Evolutionary conservation across 2,888 invertebrate genomes (phyloP).

Genomic region (Enchytraeus crypticus): DNA sequence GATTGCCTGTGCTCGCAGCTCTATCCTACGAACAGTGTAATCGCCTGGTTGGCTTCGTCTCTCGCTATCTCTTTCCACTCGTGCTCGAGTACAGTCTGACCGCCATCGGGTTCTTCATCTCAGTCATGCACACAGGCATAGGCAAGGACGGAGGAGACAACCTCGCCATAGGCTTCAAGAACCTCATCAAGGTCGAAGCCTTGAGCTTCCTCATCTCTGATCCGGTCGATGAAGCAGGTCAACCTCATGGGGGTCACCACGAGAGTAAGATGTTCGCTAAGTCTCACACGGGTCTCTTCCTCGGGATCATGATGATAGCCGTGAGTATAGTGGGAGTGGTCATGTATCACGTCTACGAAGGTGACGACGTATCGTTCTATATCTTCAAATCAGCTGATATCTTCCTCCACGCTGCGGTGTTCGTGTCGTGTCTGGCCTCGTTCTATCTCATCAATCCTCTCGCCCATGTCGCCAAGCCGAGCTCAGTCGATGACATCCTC

Average conservation of each 20-base stretch:
- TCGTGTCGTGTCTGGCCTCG: conserved; percentile 35
- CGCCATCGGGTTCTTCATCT: conserved; percentile 81
- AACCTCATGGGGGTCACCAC: too few species aligned
- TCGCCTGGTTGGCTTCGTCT: not conserved
- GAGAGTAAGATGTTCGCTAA: conserved; percentile 38
- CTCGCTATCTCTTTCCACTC: conserved; percentile 87
- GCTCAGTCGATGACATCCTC: conserved; percentile 59
- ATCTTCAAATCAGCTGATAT: conserved; percentile 40
- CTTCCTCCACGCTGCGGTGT: conserved; percentile 26
- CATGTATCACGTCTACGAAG: conserved; percentile 41
- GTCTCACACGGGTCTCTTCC: conserved; percentile 49
- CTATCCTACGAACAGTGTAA: not conserved
- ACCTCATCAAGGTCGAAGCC: conserved; percentile 67
- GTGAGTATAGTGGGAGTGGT: conserved; percentile 41
- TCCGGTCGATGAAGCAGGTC: too few species aligned
- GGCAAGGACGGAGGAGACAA: not conserved
- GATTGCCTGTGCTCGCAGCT: not conserved
- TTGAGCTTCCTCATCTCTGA: too few species aligned
- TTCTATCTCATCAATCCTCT: conserved; percentile 26
- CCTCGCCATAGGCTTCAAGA: conserved; percentile 57
- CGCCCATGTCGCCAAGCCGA: conserved; percentile 14
- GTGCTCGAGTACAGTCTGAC: conserved; percentile 90
- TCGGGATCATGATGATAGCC: conserved; percentile 47
- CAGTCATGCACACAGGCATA: not conserved
- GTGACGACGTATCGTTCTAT: not conserved